Percentiles rank a stretch among this genome's conserved stretches.
Evolutionary conservation across 1,140 invertebrate species (phyloP).

Genomic region (Trachymyrmex septentrionalis): DNA sequence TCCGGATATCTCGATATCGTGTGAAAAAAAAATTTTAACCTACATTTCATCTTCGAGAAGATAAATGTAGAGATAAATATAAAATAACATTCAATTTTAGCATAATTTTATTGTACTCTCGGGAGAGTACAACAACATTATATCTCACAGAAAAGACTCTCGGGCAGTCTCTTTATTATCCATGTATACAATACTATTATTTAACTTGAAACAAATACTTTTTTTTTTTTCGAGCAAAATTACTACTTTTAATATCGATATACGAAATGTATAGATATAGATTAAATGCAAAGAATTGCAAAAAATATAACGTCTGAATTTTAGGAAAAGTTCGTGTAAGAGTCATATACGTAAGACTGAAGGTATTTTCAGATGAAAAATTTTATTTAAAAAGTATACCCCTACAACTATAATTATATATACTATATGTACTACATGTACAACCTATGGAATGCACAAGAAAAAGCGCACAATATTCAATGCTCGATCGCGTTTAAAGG

Average conservation of each 20-base stretch:
- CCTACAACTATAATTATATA: background rate
- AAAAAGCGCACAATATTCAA: background rate
- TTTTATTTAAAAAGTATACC: background rate
- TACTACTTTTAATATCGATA: background rate
- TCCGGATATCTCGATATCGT: constrained; percentile 72
- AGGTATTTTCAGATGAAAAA: background rate
- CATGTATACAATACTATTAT: background rate
- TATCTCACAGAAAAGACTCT: background rate
- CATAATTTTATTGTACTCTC: background rate
- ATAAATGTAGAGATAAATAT: background rate
- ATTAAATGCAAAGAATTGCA: background rate
- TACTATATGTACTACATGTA: background rate
- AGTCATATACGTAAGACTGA: background rate
- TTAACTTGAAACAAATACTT: background rate
- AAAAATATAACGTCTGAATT: background rate
- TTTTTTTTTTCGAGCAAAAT: background rate
- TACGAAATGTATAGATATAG: background rate
- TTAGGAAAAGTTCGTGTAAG: background rate
- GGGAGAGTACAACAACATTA: background rate
- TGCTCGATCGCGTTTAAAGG: background rate
- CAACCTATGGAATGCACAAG: background rate
- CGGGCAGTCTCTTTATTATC: background rate
- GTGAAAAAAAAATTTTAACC: background rate
- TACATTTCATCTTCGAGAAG: background rate
- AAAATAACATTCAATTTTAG: background rate